These are phyloP conservation scores for Sinopyrophorus schimmeli DNA, from an alignment of 2,888 invertebrate species.

Conservation along the genomic window DNA sequence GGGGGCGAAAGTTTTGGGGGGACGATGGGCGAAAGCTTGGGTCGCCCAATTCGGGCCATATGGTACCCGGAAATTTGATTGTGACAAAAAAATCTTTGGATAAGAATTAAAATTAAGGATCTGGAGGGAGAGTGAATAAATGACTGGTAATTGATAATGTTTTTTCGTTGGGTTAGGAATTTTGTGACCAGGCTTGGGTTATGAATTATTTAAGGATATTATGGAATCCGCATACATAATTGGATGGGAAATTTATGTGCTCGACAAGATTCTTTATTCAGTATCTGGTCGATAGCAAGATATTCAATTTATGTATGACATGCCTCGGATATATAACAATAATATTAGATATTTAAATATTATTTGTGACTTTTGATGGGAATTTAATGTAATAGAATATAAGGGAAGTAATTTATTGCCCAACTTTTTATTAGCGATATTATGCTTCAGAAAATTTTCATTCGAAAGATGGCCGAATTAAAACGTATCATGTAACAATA, in stretches of 20 bases:
- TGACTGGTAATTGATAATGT: too few relatives aligned
- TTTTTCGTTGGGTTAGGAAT: too few relatives aligned
- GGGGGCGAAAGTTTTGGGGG: too few relatives aligned
- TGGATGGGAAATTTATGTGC: conserved; percentile 22
- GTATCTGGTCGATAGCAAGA: conserved; percentile 4
- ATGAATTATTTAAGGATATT: too few relatives aligned
- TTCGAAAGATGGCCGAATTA: neutral
- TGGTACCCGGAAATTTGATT: too few relatives aligned
- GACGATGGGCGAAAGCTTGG: too few relatives aligned
- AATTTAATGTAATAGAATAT: conserved; percentile 6
- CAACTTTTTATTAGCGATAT: neutral
- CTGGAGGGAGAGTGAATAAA: too few relatives aligned
- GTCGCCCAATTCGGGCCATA: too few relatives aligned
- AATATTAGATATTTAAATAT: neutral
- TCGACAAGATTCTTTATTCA: conserved; percentile 18
- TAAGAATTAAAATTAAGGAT: too few relatives aligned
- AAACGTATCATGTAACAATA: too few relatives aligned
- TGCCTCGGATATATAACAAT: conserved; percentile 8
- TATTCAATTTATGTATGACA: conserved; percentile 17
- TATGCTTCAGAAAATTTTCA: neutral
- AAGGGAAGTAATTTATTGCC: neutral
- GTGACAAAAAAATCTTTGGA: too few relatives aligned
- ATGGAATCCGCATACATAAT: conserved; percentile 22
- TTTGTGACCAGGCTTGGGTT: too few relatives aligned
- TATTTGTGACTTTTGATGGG: conserved; percentile 2